These are phyloP conservation scores for Aphidius colemani DNA, from an alignment of 2,888 invertebrate species.

Conservation along the genomic window DNA sequence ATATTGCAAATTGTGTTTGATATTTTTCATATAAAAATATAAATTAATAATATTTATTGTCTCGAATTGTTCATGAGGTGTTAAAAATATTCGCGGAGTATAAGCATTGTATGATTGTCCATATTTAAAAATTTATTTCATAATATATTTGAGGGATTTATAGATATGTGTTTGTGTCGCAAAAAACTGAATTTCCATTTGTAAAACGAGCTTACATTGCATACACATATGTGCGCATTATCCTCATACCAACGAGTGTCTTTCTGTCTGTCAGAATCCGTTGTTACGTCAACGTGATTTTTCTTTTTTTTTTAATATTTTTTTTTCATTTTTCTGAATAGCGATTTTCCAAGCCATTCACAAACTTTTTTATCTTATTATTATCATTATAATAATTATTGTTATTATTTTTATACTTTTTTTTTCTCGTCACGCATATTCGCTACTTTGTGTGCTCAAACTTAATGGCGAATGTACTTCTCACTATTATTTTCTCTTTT, in stretches of 20 bases:
- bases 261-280: slow-evolving; percentile 20
- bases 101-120: no score
- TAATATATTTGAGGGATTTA: no score
- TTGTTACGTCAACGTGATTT: slow-evolving; percentile 21
- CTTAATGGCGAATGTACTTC: no score
- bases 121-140: no score
- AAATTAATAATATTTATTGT: no score
- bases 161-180: background rate
- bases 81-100: no score
- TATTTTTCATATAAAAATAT: no score
- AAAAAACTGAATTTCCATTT: slow-evolving; percentile 21
- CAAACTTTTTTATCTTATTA: background rate
- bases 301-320: background rate
- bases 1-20: no score
- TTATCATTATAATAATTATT: background rate
- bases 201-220: slow-evolving; percentile 14
- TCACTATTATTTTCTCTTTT: no score
- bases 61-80: no score
- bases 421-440: background rate
- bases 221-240: background rate
- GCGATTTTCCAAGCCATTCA: background rate
- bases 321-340: background rate
- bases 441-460: background rate
- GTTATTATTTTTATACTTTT: background rate
- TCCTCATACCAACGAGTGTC: slow-evolving; percentile 10